A percentile compares a stretch with the other conserved stretches of the same genome.
These are phyloP conservation scores for Cybosia mesomella DNA, from an alignment of 2,888 invertebrate genomes.

Conservation along the genomic window DNA sequence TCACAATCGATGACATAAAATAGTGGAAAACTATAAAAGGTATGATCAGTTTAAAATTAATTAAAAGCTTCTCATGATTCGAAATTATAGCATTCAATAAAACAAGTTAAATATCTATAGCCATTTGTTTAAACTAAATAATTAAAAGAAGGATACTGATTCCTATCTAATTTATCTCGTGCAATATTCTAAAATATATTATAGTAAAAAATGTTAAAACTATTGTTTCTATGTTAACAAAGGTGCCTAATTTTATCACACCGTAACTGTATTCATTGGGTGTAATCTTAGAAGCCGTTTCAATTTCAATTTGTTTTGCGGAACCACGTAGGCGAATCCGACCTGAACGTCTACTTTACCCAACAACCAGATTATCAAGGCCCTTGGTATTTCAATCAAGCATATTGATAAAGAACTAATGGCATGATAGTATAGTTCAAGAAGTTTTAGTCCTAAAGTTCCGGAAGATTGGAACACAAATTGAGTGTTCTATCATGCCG, in stretches of 20 bases:
- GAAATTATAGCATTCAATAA: background rate
- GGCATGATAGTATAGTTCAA: slow-evolving; percentile 31
- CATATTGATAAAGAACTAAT: slow-evolving; percentile 10
- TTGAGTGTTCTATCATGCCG: slow-evolving; percentile 34
- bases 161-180: background rate
- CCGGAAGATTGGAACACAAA: slow-evolving; percentile 53
- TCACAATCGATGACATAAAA: background rate
- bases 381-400: slow-evolving; percentile 18
- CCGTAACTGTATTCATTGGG: slow-evolving; percentile 35
- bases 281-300: slow-evolving; percentile 45
- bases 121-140: background rate
- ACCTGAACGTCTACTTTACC: slow-evolving; percentile 48
- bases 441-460: slow-evolving; percentile 48
- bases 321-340: slow-evolving; percentile 56
- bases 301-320: slow-evolving; percentile 65
- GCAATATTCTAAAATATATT: background rate
- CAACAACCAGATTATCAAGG: slow-evolving; percentile 42
- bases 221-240: background rate
- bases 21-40: background rate
- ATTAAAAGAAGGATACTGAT: background rate
- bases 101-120: background rate
- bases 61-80: background rate
- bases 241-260: slow-evolving; percentile 20
- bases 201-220: background rate
- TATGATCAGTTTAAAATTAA: no score